phyloP scores from a whole-genome alignment of 2,888 invertebrate genomes.

The Gnatocerus cornutus region DNA sequence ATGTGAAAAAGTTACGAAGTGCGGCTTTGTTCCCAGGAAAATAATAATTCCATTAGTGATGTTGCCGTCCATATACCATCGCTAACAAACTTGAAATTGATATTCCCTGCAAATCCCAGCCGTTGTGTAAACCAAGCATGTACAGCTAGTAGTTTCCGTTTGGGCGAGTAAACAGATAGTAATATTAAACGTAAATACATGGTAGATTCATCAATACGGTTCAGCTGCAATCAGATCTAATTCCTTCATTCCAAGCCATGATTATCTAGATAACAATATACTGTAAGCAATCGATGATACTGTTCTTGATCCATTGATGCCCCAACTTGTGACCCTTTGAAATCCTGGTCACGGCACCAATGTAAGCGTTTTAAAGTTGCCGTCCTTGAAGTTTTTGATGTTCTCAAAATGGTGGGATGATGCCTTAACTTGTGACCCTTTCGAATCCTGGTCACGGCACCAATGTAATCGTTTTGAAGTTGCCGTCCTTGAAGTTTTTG shows the following conservation, averaged over 20 bases:
- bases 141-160: constrained; percentile 35
- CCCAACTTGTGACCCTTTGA: no score
- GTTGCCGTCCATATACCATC: background rate
- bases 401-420: no score
- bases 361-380: no score
- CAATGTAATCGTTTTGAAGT: no score
- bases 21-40: background rate
- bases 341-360: no score
- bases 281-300: no score
- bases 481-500: no score
- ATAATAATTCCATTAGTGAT: constrained; percentile 15
- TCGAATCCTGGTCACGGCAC: no score
- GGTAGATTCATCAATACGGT: constrained; percentile 38
- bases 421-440: no score
- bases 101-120: constrained; percentile 32
- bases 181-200: constrained; percentile 43
- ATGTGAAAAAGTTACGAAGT: no score
- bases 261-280: constrained; percentile 22
- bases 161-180: constrained; percentile 41
- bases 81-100: constrained; percentile 29
- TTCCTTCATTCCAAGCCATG: background rate
- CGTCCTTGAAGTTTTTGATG: no score
- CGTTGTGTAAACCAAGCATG: constrained; percentile 38
- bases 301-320: no score
- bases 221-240: constrained; percentile 26